Evolutionary conservation across 2,113 vertebrate genomes (phyloP).

Genomic region (Dipodomys merriami): DNA sequence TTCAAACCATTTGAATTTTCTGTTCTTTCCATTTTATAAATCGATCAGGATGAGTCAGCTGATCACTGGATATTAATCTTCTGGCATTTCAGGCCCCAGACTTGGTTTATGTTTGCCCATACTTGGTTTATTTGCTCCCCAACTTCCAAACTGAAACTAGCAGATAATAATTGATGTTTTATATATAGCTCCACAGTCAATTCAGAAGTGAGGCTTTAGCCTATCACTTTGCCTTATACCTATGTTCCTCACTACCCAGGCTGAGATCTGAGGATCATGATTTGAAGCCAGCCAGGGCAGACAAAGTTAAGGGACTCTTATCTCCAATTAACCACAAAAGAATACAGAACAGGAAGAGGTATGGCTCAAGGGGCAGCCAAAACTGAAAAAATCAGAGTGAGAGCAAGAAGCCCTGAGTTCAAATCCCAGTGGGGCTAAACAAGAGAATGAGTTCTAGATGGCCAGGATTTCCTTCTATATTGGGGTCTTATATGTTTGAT

Average conservation of each 20-base stretch:
- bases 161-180: too few relatives aligned
- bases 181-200: neutral
- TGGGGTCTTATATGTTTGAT: neutral
- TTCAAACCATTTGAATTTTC: neutral
- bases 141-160: neutral
- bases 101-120: neutral
- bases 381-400: too few relatives aligned
- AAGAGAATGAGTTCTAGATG: neutral
- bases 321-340: too few relatives aligned
- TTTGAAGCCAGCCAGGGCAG: too few relatives aligned
- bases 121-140: neutral
- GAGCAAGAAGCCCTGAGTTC: too few relatives aligned
- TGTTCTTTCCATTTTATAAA: neutral
- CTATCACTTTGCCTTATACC: too few relatives aligned
- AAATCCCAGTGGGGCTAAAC: neutral
- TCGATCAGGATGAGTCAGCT: neutral
- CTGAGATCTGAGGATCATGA: too few relatives aligned
- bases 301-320: too few relatives aligned
- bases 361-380: too few relatives aligned
- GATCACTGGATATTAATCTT: neutral
- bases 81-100: neutral
- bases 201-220: neutral
- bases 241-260: too few relatives aligned
- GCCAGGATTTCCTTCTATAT: neutral
- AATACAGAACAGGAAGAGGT: too few relatives aligned